Conservation (phyloP, 2,797 vertebrate genomes). For the Prunella strophiata region DNA sequence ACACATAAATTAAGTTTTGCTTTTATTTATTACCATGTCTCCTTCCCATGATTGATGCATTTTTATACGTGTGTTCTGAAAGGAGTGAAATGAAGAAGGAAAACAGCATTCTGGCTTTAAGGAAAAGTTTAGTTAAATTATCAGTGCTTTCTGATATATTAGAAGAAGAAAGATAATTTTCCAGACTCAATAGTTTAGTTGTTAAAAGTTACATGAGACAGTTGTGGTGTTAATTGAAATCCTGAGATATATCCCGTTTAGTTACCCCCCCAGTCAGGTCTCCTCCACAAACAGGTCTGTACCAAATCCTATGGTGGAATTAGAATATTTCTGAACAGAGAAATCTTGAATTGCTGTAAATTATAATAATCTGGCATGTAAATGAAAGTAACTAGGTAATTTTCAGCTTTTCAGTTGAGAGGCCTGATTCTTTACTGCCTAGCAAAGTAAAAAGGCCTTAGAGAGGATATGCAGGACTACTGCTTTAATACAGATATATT, state of each 20-base stretch:
- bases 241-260: neutral
- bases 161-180: neutral
- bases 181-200: neutral
- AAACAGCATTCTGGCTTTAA: neutral
- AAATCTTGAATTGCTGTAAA: neutral
- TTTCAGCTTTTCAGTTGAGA: neutral
- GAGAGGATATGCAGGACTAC: neutral
- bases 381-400: neutral
- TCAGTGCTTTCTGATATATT: neutral
- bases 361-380: neutral
- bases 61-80: neutral
- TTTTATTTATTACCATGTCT: neutral
- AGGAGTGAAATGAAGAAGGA: neutral
- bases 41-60: neutral
- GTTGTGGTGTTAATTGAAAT: neutral
- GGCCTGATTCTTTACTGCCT: neutral
- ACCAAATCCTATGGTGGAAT: neutral
- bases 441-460: neutral
- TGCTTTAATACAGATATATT: neutral
- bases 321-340: neutral
- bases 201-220: neutral
- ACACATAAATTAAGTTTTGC: neutral
- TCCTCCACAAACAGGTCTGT: neutral
- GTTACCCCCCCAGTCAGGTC: neutral
- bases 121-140: neutral